Base-by-base conservation (phyloP, 2,797 vertebrate species). In the Heterohyrax brucei region DNA sequence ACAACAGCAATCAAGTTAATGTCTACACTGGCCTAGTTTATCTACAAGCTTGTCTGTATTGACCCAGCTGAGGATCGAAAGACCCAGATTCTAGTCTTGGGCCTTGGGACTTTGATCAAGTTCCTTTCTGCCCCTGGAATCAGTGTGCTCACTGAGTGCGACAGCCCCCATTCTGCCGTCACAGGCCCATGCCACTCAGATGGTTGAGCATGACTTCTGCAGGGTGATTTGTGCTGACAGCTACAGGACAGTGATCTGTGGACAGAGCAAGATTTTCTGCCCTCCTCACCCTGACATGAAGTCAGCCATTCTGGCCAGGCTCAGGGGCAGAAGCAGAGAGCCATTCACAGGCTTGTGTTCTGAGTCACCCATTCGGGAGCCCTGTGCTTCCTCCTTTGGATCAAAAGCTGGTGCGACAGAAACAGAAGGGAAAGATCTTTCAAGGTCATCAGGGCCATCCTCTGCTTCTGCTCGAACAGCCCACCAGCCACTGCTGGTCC, bases 331-430 rank as follows among this genome's bases (percentile, higher is more conserved):
- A 87, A 86, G 50, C 59, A 44, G 82, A 64, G 9, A 44, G 78
- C 28, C 53, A 10, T 5, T 83, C 21, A 4, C 4, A 6, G 83
- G 59, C 9, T 59, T 77, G 28, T 33, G 14, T 59, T 87, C 77
- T 83, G 83, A 77, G 76, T 44, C 28, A 76, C 19, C n/a, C 79
- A 59, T 75, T 64, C 81, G 75, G 90, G 68, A 92, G 26, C 22
- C 30, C 14, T 3, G 7, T 18, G 62, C 24, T 80, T 48, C 76
- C 33, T 75, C 62, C 72, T 85, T 86, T 19, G 21, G 61, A 90
- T 46, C 53, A 50, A 92, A 79, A 39, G 28, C 46, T 92, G 66
- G 61, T 87, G 5, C 1, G 66, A 44, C 61, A 50, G 66, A 77
- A 56, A 33, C 46, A 50, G 83, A 75, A 82, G 44, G 75, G 72